Base-by-base conservation (phyloP, 2,888 invertebrate genomes). In the Epirrhoe tristata region DNA sequence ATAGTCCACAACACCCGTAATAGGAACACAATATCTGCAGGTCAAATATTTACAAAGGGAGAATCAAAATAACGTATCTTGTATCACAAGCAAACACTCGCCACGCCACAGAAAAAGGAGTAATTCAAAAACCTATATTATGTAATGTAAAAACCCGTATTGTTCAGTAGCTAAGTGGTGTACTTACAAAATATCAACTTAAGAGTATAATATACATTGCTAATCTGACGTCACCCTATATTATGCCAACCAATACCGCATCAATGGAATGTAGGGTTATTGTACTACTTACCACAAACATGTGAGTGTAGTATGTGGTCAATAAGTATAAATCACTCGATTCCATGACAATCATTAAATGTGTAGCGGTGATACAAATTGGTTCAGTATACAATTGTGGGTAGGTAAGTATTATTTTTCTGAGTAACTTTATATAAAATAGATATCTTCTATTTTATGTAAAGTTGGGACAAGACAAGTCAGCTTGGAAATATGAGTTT, bases 211-310 rank as follows among this genome's bases (percentile, higher is more conserved):
- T 43, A 43, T 12, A 43, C 24, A 24, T 24, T 24, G 24, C 10
- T 43, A 12, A 39, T 63, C 48, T 71, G 66, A 65, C 65, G 70
- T 71, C 73, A 73, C 56, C 58, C 39, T 17, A 52, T 60, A 80
- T 79, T 79, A 81, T 83, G 76, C 73, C 75, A 77, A 80, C 80
- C 75, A 77, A 81, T 76, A 82, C 77, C 76, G 74, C 81, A 81
- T 78, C 80, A 79, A 62, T 66, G 81, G 84, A 84, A 87, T 85
- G 82, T 81, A 80, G 79, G 84, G 84, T 85, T 83, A 86, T 79
- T 83, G 84, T 81, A 80, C n/a, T n/a, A n/a, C n/a, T n/a, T n/a
- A n/a, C 86, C 54, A 46, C 57, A 70, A 64, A 65, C 31, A 39
- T 36, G 7, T 31, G 31, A 52, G 8, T 31, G 12, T 53, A 57